A percentile compares a stretch with the other conserved stretches of the same genome.
Evolutionary conservation across 2,888 invertebrate genomes (phyloP).

Genomic region (Stomorhina lunata): DNA sequence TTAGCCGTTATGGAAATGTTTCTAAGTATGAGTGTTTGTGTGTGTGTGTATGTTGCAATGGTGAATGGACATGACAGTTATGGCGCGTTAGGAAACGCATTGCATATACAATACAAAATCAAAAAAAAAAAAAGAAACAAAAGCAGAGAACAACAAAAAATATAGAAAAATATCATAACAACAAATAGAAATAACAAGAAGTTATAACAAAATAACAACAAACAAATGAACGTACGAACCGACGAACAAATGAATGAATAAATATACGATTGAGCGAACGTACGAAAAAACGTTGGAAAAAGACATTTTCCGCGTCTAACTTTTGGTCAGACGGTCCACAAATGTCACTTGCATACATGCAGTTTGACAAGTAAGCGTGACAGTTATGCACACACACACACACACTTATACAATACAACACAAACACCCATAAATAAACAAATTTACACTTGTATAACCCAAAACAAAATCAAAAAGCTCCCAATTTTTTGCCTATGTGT

Average conservation of each 20-base stretch:
- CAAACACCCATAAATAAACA: background rate
- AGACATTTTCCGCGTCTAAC: conserved; percentile 60
- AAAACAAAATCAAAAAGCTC: conserved; percentile 42
- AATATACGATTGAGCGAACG: background rate
- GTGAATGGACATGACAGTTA: conserved; percentile 75
- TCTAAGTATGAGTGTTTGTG: conserved; percentile 2
- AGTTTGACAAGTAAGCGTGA: conserved; percentile 68
- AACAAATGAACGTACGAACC: background rate
- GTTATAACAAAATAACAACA: conserved; percentile 50
- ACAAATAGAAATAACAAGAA: conserved; percentile 64
- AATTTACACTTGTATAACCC: conserved; percentile 16
- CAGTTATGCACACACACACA: conserved; percentile 64
- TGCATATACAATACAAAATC: conserved; percentile 35
- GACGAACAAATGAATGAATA: conserved; percentile 4
- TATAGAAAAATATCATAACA: conserved; percentile 60
- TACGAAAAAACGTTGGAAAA: conserved; percentile 45
- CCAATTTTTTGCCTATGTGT: conserved; percentile 19
- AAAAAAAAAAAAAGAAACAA: background rate
- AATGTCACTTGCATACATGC: conserved; percentile 66
- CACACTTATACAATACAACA: conserved; percentile 20
- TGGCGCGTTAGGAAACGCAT: conserved; percentile 69
- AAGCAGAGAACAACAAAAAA: background rate
- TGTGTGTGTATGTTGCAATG: conserved; percentile 70
- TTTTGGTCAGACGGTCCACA: conserved; percentile 66
- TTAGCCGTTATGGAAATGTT: too few species aligned